Evolutionary conservation across 2,113 vertebrate genomes (phyloP).

Genomic region (Rhinoptilus africanus): DNA sequence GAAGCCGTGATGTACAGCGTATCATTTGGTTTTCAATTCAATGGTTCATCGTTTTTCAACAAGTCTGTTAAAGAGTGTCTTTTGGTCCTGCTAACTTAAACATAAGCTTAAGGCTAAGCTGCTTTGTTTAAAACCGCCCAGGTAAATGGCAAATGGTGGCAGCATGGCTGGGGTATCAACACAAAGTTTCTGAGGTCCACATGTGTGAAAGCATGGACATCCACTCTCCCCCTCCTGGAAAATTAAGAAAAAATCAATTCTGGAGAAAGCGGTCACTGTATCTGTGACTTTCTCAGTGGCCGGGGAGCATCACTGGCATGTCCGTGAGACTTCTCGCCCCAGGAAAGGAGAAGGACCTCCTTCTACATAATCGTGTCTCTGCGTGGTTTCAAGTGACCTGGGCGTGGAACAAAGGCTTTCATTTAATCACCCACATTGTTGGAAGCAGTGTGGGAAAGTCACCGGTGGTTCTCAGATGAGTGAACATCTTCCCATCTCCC

Average conservation of each 20-base stretch:
- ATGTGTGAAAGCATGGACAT: neutral
- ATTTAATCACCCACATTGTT: neutral
- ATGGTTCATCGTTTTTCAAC: rapidly evolving
- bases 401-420: neutral
- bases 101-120: neutral
- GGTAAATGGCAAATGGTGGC: neutral
- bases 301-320: rapidly evolving
- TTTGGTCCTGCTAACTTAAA: neutral
- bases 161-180: neutral
- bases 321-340: neutral
- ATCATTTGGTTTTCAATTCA: neutral
- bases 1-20: neutral
- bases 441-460: neutral
- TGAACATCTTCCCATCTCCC: neutral
- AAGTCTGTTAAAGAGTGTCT: neutral
- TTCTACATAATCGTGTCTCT: rapidly evolving
- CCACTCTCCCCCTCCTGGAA: rapidly evolving
- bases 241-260: neutral
- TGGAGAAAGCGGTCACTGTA: neutral
- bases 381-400: neutral
- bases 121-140: neutral
- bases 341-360: neutral
- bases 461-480: neutral
- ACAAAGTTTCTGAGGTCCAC: rapidly evolving
- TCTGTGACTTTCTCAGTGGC: neutral